Percentiles rank a stretch among this genome's conserved stretches.
phyloP scores from a whole-genome alignment of 2,113 vertebrate species.

The Corythornis vintsioides region DNA sequence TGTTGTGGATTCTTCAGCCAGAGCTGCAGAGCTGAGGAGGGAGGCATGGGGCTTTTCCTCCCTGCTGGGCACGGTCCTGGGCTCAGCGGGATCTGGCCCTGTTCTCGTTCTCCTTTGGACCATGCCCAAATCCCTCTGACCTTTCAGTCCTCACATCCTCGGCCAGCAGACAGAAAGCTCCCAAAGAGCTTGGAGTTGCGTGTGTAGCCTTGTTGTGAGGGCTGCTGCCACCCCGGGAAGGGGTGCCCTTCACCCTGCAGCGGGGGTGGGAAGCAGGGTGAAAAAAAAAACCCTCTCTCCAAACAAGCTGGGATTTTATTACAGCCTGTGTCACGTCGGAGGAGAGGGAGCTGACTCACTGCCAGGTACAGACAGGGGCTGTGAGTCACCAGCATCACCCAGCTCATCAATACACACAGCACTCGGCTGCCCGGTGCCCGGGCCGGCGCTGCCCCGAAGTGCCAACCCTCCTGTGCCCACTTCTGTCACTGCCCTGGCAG shows the following conservation, averaged over 20 bases:
- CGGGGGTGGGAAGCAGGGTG: neutral
- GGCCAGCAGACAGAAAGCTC: neutral
- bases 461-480: neutral
- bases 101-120: neutral
- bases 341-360: slow-evolving; percentile 30
- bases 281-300: neutral
- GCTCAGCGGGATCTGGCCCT: neutral
- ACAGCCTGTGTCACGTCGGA: neutral
- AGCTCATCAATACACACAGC: neutral
- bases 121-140: neutral
- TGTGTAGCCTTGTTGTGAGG: neutral
- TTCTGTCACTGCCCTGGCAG: neutral
- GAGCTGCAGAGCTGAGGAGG: neutral
- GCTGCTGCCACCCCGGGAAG: neutral
- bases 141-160: neutral
- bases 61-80: rapidly evolving
- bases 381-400: slow-evolving; percentile 32
- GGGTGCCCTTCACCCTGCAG: neutral
- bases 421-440: neutral
- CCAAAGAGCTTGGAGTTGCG: neutral
- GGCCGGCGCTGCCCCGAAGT: neutral
- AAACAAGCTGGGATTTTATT: neutral
- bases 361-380: slow-evolving; percentile 1
- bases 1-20: neutral
- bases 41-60: neutral